Conservation (phyloP, 30 jellyfish, hydroid and myxozoan genomes). For the Clytia hemisphaerica region DNA sequence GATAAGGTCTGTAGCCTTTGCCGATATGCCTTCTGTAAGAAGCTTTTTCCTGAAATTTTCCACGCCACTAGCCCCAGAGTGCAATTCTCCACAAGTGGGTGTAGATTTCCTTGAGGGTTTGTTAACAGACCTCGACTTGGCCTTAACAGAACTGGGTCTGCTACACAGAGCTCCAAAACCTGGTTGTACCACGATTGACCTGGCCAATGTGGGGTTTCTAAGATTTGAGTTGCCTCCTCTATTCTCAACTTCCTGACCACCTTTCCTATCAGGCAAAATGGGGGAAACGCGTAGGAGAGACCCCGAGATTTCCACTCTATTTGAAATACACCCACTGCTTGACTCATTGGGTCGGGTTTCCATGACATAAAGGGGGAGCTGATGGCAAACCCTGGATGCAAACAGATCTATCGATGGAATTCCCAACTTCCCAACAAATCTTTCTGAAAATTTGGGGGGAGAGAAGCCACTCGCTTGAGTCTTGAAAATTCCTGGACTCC, state of each 20-base stretch:
- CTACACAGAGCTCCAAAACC: constrained; percentile 24
- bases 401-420: constrained; percentile 26
- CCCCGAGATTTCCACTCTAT: constrained; percentile 21
- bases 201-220: constrained; percentile 25
- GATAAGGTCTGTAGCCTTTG: constrained; percentile 31
- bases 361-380: constrained; percentile 25
- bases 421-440: constrained; percentile 23
- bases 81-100: constrained; percentile 19
- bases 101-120: constrained; percentile 23
- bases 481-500: constrained; percentile 30
- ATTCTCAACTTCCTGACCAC: constrained; percentile 10
- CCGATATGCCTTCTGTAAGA: constrained; percentile 26
- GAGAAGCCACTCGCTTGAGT: constrained; percentile 37
- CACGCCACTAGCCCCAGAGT: constrained; percentile 37
- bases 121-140: constrained; percentile 7
- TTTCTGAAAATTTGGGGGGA: constrained; percentile 13
- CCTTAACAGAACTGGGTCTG: constrained; percentile 16
- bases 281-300: constrained; percentile 35
- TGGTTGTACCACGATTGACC: constrained; percentile 40
- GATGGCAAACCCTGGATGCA: constrained; percentile 41
- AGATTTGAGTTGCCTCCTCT: constrained; percentile 2
- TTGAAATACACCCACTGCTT: constrained; percentile 28
- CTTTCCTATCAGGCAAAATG: constrained; percentile 37
- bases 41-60: constrained; percentile 24
- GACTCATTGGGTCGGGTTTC: constrained; percentile 35